A percentile compares a stretch with the other conserved stretches of the same genome.
phyloP scores from a whole-genome alignment of 2,797 vertebrate genomes.

The Siniperca undulata region DNA sequence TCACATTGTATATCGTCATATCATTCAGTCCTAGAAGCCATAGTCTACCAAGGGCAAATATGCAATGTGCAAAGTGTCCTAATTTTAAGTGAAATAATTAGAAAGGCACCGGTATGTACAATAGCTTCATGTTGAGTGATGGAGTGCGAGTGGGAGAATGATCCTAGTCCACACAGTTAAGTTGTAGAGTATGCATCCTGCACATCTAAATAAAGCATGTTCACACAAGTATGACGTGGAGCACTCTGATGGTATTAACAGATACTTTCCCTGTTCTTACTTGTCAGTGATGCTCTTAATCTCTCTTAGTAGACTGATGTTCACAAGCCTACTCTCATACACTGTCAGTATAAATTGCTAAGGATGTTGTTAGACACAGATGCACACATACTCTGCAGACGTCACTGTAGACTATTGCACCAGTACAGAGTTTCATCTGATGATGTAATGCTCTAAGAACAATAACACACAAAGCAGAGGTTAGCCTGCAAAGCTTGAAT shows the following conservation, averaged over 20 bases:
- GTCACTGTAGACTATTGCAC: background rate
- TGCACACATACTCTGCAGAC: background rate
- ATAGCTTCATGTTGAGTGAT: background rate
- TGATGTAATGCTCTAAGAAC: conserved; percentile 31
- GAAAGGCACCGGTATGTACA: background rate
- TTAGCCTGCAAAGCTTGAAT: background rate
- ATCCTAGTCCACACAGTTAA: too few relatives aligned
- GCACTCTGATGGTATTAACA: background rate
- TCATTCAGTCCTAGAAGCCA: background rate
- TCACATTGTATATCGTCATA: background rate
- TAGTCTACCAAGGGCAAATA: background rate
- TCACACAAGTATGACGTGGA: background rate
- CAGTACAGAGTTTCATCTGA: conserved; percentile 38
- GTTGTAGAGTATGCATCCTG: background rate
- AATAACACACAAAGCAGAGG: conserved; percentile 16
- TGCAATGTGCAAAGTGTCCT: background rate
- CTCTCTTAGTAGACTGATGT: background rate
- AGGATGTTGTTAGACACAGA: conserved; percentile 25
- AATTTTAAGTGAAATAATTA: background rate
- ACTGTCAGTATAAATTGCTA: conserved; percentile 29
- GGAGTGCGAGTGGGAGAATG: background rate
- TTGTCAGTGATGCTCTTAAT: background rate
- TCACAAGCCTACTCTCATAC: background rate
- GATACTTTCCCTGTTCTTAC: background rate
- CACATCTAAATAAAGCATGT: conserved; percentile 6